Conservation (phyloP, 1,140 invertebrate genomes). For the Cherax destructor region DNA sequence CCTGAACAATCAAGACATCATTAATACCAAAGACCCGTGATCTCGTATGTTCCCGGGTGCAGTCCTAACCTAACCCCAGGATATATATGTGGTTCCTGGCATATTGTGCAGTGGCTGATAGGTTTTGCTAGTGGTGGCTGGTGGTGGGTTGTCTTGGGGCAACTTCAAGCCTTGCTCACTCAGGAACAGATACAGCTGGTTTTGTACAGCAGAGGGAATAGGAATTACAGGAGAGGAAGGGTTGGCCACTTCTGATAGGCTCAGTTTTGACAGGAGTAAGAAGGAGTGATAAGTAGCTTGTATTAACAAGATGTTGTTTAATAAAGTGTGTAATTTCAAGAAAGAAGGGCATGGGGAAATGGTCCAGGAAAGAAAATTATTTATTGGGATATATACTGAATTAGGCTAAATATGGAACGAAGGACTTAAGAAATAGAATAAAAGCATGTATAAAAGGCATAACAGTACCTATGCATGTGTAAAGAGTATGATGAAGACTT, state of each 20-base stretch:
- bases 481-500: background rate
- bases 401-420: background rate
- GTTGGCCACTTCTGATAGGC: constrained; percentile 17
- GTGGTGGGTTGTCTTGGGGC: constrained; percentile 66
- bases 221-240: constrained; percentile 61
- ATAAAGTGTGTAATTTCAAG: background rate
- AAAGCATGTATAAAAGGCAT: constrained; percentile 4
- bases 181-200: constrained; percentile 58
- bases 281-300: constrained; percentile 5
- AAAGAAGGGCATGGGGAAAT: constrained; percentile 11
- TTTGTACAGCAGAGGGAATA: constrained; percentile 58
- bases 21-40: constrained; percentile 28
- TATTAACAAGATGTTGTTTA: constrained; percentile 26
- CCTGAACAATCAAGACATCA: constrained; percentile 2
- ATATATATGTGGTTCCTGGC: constrained; percentile 16
- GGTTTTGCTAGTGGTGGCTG: constrained; percentile 56
- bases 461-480: background rate
- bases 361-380: constrained; percentile 40
- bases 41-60: constrained; percentile 30
- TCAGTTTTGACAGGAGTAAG: constrained; percentile 42
- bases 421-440: background rate
- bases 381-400: constrained; percentile 3
- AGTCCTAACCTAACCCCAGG: constrained; percentile 10
- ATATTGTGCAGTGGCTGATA: constrained; percentile 36
- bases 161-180: constrained; percentile 61